Conservation (phyloP, 2,797 vertebrate species). For the Sphenodon punctatus region DNA sequence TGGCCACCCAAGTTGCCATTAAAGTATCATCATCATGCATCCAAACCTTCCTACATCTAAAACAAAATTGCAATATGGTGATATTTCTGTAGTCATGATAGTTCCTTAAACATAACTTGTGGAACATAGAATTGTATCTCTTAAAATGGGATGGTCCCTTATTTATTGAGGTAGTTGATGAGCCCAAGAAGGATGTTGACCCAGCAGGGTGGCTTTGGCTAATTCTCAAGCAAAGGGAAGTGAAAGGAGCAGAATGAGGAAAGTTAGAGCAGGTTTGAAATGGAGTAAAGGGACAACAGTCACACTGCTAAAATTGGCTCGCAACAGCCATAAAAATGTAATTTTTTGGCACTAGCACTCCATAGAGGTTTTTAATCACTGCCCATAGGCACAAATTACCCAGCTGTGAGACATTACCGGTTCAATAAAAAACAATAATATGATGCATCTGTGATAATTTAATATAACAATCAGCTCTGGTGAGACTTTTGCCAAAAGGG, state of each 20-base stretch:
- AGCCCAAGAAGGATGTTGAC: no score
- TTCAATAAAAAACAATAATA: slow-evolving; percentile 22
- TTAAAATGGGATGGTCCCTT: not conserved
- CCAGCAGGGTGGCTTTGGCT: no score
- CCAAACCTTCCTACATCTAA: no score
- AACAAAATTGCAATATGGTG: not conserved
- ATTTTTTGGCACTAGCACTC: not conserved
- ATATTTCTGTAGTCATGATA: not conserved
- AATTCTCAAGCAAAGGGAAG: not conserved
- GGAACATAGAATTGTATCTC: not conserved
- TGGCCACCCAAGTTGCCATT: no score
- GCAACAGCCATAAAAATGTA: not conserved
- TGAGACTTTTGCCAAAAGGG: not conserved
- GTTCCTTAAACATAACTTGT: not conserved
- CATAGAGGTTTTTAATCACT: not conserved
- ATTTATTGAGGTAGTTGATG: no score
- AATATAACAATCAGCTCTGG: not conserved
- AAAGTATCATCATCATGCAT: no score
- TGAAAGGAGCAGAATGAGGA: not conserved
- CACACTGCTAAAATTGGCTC: not conserved
- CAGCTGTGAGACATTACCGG: not conserved
- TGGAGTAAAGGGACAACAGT: not conserved
- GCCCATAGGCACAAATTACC: not conserved
- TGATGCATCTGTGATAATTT: not conserved
- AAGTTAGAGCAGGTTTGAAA: not conserved